A percentile compares a stretch with the other conserved stretches of the same genome.
These are phyloP conservation scores for Agelas oroides DNA, from an alignment of 37 sponge, comb jelly and placozoan species.

Conservation along the genomic window DNA sequence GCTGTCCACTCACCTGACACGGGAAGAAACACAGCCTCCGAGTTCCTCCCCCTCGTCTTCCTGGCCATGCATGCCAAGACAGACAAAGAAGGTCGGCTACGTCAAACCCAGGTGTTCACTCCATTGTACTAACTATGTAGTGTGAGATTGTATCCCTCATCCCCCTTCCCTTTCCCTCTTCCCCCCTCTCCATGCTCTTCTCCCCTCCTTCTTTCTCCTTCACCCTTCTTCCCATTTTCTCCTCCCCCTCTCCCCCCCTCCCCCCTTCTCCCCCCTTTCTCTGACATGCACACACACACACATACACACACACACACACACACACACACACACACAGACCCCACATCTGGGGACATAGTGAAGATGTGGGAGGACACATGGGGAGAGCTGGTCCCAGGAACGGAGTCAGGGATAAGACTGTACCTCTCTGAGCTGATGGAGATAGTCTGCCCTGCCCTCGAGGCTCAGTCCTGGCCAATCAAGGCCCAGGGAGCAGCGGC, in stretches of 20 bases:
- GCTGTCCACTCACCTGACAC: conserved; percentile 50
- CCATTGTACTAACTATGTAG: no score
- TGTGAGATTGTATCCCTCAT: no score
- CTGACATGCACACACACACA: background rate
- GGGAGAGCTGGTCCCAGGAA: conserved; percentile 64
- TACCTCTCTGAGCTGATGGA: conserved; percentile 58
- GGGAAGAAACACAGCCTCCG: conserved; percentile 1
- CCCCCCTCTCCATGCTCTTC: background rate
- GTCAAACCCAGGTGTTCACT: background rate
- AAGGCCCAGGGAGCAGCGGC: conserved; percentile 77
- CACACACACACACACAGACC: conserved; percentile 11
- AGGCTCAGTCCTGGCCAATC: conserved; percentile 63
- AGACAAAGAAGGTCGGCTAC: conserved; percentile 14
- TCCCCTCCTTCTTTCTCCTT: no score
- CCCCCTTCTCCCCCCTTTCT: no score
- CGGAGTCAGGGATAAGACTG: conserved; percentile 52
- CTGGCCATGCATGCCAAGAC: conserved; percentile 81
- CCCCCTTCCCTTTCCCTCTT: background rate
- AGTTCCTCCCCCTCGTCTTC: conserved; percentile 79
- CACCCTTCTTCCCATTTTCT: no score
- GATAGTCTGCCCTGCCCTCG: conserved; percentile 36
- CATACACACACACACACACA: background rate
- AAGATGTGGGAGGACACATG: conserved; percentile 73
- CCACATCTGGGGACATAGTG: conserved; percentile 18
- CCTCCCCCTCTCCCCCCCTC: no score